Evolutionary conservation across 2,797 vertebrate genomes (phyloP).

Genomic region (Lacerta bilineata): DNA sequence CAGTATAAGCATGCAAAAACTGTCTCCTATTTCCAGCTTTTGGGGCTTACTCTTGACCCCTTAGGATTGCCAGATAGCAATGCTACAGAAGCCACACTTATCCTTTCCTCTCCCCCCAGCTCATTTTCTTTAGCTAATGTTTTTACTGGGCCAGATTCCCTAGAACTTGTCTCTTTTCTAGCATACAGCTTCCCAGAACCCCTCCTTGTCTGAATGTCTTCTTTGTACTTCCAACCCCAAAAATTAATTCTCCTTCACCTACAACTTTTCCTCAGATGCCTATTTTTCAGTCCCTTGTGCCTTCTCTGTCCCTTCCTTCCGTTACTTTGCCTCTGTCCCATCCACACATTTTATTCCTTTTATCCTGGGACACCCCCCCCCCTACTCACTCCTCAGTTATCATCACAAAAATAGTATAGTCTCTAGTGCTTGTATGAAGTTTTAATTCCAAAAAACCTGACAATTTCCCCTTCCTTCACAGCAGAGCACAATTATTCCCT

Average conservation of each 20-base stretch:
- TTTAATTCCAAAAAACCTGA: conserved; percentile 1
- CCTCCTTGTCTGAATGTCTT: background rate
- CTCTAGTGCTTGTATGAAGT: background rate
- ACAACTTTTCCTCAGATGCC: background rate
- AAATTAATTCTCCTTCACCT: background rate
- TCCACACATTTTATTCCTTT: background rate
- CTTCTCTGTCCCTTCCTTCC: background rate
- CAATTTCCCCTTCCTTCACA: background rate
- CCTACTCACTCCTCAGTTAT: background rate
- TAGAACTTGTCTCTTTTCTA: background rate
- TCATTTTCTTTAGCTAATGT: background rate
- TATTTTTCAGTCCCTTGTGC: background rate
- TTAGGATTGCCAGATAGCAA: background rate
- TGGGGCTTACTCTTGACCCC: background rate
- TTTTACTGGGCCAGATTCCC: no score
- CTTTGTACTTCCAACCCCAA: background rate
- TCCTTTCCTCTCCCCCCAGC: background rate
- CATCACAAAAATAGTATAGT: background rate
- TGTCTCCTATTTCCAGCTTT: background rate
- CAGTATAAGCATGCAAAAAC: background rate
- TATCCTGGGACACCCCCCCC: no score
- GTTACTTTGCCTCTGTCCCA: background rate
- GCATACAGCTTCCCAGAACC: background rate
- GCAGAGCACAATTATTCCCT: background rate
- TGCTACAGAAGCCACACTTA: background rate